Base-by-base conservation (phyloP, 2,888 invertebrate genomes). In the Drepana falcataria region DNA sequence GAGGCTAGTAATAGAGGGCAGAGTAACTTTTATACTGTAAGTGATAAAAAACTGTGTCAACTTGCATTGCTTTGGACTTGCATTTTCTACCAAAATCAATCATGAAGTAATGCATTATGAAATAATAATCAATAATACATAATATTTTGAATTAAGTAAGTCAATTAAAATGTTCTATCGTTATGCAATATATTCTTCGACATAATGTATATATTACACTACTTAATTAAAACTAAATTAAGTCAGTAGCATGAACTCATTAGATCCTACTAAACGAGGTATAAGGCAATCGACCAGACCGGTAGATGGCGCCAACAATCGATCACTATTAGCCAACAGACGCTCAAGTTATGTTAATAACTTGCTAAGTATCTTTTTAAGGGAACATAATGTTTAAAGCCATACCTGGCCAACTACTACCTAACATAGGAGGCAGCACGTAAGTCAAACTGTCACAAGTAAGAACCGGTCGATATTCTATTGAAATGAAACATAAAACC, bases 291-390 rank as follows among this genome's bases (percentile, higher is more conserved):
- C 64, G 67, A 69, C 65, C 62, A 9, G 44, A 44, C 44, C 61
- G 61, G 59, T 68, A 63, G 71, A 65, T 71, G 84, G 83, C 81
- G 82, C 81, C 82, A 77, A 76, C 75, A 77, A 76, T 79, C 73
- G 70, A 69, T 71, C 68, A 71, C 69, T 71, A 69, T 72, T 70
- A 71, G 63, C 69, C 68, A 65, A 68, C 59, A 65, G 59, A 71
- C 65, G 66, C 67, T 60, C 65, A 59, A 68, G 55, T 69, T 63
- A 71, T 73, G 68, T 63, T 72, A 67, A 75, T 72, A 54, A 63
- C 53, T 59, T 60, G 59, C 58, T 66, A 64, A 65, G 61, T 53
- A 63, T 49, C 56, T 63, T 57, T 66, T 59, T 62, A 64, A 68
- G 60, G 64, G 49, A 59, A 66, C 58, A 64, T 41, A 41, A 7